Percentiles rank a stretch among this genome's conserved stretches.
Evolutionary conservation across 2,113 vertebrate species (phyloP).

Genomic region (Vulpes ferrilata): DNA sequence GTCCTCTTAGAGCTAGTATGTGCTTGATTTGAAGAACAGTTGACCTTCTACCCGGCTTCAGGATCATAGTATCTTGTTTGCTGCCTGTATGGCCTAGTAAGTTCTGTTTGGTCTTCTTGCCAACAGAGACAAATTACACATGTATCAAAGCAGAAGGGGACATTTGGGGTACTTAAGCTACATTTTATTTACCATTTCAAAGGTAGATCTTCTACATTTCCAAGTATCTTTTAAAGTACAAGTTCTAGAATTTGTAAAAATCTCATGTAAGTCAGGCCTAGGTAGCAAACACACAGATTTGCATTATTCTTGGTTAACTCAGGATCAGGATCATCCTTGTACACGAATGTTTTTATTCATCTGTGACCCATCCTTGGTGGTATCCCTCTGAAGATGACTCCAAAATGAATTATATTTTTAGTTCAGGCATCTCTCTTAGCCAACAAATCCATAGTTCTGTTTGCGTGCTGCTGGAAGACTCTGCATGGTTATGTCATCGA

Average conservation of each 20-base stretch:
- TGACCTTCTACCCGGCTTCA: conserved; percentile 63
- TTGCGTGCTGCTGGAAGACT: background rate
- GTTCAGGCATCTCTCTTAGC: background rate
- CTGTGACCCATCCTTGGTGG: background rate
- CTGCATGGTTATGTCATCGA: background rate
- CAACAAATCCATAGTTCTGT: background rate
- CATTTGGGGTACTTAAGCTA: background rate
- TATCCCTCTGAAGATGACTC: background rate
- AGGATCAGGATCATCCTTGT: background rate
- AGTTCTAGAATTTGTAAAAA: conserved; percentile 51
- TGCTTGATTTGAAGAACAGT: conserved; percentile 63
- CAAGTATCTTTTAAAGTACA: background rate
- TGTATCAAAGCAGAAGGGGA: conserved; percentile 37
- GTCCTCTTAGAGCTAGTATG: conserved; percentile 45
- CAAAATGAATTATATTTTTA: conserved; percentile 36
- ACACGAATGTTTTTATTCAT: background rate
- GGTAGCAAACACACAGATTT: background rate
- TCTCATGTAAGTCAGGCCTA: background rate
- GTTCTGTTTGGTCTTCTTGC: conserved; percentile 59
- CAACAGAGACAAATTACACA: conserved; percentile 59
- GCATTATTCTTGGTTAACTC: background rate
- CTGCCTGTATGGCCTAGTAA: conserved; percentile 36
- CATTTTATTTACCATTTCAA: conserved; percentile 56
- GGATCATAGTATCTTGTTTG: conserved; percentile 65
- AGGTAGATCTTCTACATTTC: conserved; percentile 10